Evolutionary conservation across 2,888 invertebrate genomes (phyloP).

Genomic region (Drepanosiphum platanoidis): DNA sequence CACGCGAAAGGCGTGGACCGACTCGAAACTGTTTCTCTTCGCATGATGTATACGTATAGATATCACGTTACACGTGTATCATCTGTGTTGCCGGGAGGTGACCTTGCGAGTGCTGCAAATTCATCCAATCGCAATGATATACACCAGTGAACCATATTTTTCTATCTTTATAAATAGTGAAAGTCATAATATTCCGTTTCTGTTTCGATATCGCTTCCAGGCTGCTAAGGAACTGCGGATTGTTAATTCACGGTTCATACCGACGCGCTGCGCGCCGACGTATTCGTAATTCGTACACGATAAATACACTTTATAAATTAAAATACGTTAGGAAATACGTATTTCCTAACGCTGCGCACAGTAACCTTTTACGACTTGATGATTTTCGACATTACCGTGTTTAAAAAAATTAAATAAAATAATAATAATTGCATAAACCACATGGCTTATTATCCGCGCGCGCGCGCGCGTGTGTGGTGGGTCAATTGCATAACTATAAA

Average conservation of each 20-base stretch:
- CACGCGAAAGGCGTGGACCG: no score
- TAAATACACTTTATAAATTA: neutral
- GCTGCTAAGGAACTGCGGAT: conserved; percentile 21
- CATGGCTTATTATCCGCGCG: neutral
- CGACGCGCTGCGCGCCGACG: no score
- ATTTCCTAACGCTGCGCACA: neutral
- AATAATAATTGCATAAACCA: neutral
- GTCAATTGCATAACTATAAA: conserved; percentile 6
- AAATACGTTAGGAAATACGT: neutral
- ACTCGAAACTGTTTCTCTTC: no score
- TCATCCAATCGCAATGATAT: neutral
- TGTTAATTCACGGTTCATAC: conserved; percentile 2
- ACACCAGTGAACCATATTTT: neutral
- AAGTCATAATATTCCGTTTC: conserved; percentile 37
- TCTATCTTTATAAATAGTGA: conserved; percentile 18
- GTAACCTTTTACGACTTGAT: conserved; percentile 51
- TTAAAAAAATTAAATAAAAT: neutral
- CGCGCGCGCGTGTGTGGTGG: no score
- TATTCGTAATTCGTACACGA: neutral
- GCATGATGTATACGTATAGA: no score
- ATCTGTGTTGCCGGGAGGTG: neutral
- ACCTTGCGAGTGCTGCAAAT: conserved; percentile 8
- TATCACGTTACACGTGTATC: neutral
- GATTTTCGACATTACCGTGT: conserved; percentile 28
- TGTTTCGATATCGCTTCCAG: conserved; percentile 25